phyloP scores from a whole-genome alignment of 2,113 vertebrate species.

The Chloropsis hardwickii region DNA sequence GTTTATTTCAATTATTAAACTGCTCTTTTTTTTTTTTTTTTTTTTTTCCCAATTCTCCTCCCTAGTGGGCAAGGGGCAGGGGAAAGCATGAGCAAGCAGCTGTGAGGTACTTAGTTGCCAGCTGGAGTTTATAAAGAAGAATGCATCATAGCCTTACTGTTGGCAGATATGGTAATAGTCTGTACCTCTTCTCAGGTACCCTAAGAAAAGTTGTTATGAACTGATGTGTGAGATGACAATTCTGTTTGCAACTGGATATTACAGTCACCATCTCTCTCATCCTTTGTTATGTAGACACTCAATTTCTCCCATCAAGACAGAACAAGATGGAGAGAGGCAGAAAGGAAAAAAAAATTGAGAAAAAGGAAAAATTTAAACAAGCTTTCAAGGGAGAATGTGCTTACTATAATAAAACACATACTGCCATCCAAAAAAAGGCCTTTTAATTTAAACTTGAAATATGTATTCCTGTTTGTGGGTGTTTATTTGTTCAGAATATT shows the following conservation, averaged over 20 bases:
- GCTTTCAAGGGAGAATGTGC: background rate
- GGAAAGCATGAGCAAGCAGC: background rate
- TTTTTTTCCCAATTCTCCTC: background rate
- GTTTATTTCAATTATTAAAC: background rate
- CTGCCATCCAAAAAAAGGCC: background rate
- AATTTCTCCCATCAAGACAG: background rate
- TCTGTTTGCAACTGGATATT: background rate
- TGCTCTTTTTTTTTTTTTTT: too few species aligned
- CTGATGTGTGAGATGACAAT: background rate
- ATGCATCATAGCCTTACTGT: background rate
- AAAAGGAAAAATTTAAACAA: background rate
- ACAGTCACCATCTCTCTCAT: background rate
- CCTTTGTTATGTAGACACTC: background rate
- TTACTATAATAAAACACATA: background rate
- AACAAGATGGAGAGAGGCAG: background rate
- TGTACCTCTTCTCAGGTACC: background rate
- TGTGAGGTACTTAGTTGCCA: background rate
- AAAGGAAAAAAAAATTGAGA: background rate
- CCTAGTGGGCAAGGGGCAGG: background rate
- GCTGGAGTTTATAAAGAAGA: background rate
- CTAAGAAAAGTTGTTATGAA: background rate
- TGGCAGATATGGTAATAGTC: background rate
- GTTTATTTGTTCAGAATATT: conserved; percentile 40
- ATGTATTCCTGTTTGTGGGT: background rate
- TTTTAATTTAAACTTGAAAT: conserved; percentile 52